phyloP scores from a whole-genome alignment of 1,140 invertebrate species.

The Tetranychus cinnabarinus region DNA sequence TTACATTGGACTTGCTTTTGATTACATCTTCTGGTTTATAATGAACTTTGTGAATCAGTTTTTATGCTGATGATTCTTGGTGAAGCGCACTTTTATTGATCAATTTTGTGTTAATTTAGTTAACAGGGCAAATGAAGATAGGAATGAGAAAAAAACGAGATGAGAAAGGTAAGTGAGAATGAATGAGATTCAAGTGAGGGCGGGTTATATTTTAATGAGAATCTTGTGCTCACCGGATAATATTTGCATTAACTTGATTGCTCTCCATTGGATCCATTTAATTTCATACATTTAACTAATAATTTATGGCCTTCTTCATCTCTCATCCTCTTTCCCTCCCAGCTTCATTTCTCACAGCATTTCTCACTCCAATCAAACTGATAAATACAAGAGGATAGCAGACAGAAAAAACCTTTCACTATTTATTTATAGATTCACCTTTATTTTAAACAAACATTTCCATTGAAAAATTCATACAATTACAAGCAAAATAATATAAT shows the following conservation, averaged over 20 bases:
- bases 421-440: too few species aligned
- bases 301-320: not conserved
- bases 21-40: too few species aligned
- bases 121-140: not conserved
- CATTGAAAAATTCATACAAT: too few species aligned
- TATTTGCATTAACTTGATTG: not conserved
- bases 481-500: too few species aligned
- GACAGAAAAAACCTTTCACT: too few species aligned
- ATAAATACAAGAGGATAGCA: too few species aligned
- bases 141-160: not conserved
- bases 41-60: not conserved
- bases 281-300: too few species aligned
- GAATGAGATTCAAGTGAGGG: not conserved
- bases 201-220: not conserved
- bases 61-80: not conserved
- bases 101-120: not conserved
- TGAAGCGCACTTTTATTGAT: not conserved
- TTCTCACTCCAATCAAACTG: too few species aligned
- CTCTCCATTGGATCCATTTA: not conserved
- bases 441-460: too few species aligned
- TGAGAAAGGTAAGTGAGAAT: not conserved
- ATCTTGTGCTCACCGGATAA: not conserved
- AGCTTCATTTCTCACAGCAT: too few species aligned
- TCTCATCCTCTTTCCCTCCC: not conserved
- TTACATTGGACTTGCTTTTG: too few species aligned